Evolutionary conservation across 2,888 invertebrate species (phyloP).

Genomic region (Oxyteleia sp.): DNA sequence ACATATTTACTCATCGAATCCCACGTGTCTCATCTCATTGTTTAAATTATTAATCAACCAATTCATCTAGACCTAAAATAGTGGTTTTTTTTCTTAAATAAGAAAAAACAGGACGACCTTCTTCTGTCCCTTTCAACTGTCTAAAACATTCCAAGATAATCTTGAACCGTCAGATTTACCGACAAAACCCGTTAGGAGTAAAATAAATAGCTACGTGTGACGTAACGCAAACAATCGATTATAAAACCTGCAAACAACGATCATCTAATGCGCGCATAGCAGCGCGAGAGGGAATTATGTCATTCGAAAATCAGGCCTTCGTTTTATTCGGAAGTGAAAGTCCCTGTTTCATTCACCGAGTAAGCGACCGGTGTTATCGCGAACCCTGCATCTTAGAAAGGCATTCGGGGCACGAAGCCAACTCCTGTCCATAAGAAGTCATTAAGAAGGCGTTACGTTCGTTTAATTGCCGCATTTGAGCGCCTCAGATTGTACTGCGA

Average conservation of each 20-base stretch:
- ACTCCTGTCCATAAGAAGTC: constrained; percentile 51
- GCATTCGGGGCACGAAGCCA: constrained; percentile 36
- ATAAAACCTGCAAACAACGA: constrained; percentile 51
- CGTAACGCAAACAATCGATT: constrained; percentile 62
- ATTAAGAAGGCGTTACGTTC: constrained; percentile 45
- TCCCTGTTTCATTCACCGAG: constrained; percentile 62
- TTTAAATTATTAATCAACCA: no score
- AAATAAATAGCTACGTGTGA: constrained; percentile 20
- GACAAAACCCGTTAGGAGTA: not conserved
- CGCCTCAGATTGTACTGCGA: not conserved
- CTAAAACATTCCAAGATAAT: no score
- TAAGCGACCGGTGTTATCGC: constrained; percentile 27
- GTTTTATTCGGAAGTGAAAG: constrained; percentile 73
- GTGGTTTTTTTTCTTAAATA: no score
- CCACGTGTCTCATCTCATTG: no score
- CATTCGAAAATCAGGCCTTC: constrained; percentile 64
- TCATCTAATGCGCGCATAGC: constrained; percentile 13
- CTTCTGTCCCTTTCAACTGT: no score
- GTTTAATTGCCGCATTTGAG: constrained; percentile 27
- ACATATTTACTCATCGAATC: no score
- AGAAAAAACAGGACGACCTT: no score
- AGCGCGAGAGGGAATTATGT: constrained; percentile 55
- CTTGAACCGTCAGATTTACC: not conserved
- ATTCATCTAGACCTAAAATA: no score
- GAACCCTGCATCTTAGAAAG: constrained; percentile 59